Evolutionary conservation across 2,113 vertebrate genomes (phyloP).

Genomic region (Caretta caretta): DNA sequence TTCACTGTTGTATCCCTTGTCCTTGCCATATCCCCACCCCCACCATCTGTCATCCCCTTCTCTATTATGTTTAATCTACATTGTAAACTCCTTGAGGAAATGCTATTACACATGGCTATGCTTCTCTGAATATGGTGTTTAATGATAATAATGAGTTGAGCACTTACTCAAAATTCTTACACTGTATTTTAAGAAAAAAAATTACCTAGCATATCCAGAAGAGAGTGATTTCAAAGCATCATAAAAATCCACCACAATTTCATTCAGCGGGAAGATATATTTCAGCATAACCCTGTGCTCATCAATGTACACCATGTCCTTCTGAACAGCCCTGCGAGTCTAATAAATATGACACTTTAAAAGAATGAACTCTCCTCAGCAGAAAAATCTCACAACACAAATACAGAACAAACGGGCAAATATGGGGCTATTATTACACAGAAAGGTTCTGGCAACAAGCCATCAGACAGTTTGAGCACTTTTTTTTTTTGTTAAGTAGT

Average conservation of each 20-base stretch:
- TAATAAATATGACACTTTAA: slow-evolving; percentile 53
- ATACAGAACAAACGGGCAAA: not conserved
- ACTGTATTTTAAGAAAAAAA: not conserved
- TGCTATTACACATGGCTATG: not conserved
- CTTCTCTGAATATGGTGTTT: not conserved
- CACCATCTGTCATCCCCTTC: not conserved
- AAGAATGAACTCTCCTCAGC: not conserved
- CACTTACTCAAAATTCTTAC: not conserved
- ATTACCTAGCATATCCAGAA: slow-evolving; percentile 97
- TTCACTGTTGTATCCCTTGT: not conserved
- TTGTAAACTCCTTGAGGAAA: not conserved
- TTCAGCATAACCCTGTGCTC: slow-evolving; percentile 94
- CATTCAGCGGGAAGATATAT: slow-evolving; percentile 94
- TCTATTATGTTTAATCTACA: not conserved
- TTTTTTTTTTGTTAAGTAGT: not conserved
- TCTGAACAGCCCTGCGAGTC: slow-evolving; percentile 91
- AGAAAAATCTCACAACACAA: slow-evolving; percentile 14
- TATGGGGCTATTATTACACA: not conserved
- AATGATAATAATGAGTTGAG: not conserved
- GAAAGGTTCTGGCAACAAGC: not conserved
- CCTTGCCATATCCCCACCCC: not conserved
- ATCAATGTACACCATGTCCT: slow-evolving; percentile 93
- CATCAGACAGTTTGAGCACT: not conserved
- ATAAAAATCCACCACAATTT: slow-evolving; percentile 98
- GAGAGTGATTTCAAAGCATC: slow-evolving; percentile 94